Percentiles rank a stretch among this genome's conserved stretches.
phyloP scores from a whole-genome alignment of 2,797 vertebrate species.

The Anabas testudineus region DNA sequence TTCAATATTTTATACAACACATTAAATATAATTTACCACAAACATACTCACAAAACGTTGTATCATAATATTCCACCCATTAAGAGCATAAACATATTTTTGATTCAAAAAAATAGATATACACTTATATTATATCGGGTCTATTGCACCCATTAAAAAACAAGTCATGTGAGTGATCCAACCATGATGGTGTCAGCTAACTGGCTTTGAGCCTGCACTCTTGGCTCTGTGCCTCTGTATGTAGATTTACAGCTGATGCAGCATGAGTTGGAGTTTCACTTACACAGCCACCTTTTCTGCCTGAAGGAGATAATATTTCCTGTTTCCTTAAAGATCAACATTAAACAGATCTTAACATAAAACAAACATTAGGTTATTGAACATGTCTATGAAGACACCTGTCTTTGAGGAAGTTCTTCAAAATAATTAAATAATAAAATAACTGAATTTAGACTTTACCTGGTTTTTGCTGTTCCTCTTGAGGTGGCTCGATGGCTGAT shows the following conservation, averaged over 20 bases:
- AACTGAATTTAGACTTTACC: slow-evolving; percentile 79
- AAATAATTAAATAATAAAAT: background rate
- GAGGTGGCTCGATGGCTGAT: slow-evolving; percentile 72
- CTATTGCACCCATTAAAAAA: background rate
- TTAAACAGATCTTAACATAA: slow-evolving; percentile 3
- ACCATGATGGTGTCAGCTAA: slow-evolving; percentile 19
- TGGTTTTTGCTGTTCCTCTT: slow-evolving; percentile 82
- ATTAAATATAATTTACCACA: background rate
- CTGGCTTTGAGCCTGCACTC: slow-evolving; percentile 32
- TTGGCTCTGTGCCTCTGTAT: slow-evolving; percentile 20
- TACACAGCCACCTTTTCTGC: slow-evolving; percentile 10
- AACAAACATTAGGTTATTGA: background rate
- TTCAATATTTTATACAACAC: background rate
- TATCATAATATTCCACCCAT: no score
- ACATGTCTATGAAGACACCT: background rate
- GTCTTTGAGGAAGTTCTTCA: background rate
- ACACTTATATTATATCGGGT: no score
- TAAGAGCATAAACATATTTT: background rate
- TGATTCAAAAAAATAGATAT: no score
- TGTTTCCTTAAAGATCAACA: background rate
- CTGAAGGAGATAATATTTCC: no score
- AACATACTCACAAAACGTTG: background rate
- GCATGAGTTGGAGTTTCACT: slow-evolving; percentile 26
- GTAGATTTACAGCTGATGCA: slow-evolving; percentile 56
- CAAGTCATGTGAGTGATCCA: background rate